Evolutionary conservation across 2,113 vertebrate species (phyloP), one percentile per base, ranked within the genome.

Genomic region (Nannospalax galili): DNA sequence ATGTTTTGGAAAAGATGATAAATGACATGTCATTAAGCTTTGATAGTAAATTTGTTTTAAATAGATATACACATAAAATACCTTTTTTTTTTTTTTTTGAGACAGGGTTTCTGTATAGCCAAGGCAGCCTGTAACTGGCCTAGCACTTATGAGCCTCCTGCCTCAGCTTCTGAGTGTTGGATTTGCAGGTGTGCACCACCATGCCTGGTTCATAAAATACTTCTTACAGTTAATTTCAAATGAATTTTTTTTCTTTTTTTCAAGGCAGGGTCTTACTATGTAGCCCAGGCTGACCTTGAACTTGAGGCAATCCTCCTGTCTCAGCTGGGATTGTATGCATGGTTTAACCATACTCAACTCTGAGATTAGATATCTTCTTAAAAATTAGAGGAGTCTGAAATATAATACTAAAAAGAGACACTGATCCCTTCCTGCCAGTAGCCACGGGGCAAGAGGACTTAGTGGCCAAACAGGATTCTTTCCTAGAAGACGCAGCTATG

Each of bases 31-130:
- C 73, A 62, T 37, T 75, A 90, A 58, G 56, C 30, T 37, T 81
- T 69, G 52, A 72, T 75, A 69, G 89, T 84, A 30, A 35, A 70
- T 75, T 92, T 8, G 11, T 70, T 95, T 79, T 48, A 95, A 89
- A 92, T 73, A 93, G 17, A 79, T 48, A 72, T 11, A 48, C 45
- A 85, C 15, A 95, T 37, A 94, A 79, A 94, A 81, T 85, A 79
- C 28, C 88, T 82, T 26, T 84, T 64, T 45, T 35, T 9, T 30
- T 22, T 28, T 48, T 11, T 45, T 70, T 65, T 65, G 24, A 65
- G 64, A 28, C 20, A 65, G 64, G 64, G 7, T 28, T 52, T 65
- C 26, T 65, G 64, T 28, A 20, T 65, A 28, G 64, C 64, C 48
- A 22, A 62, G 60, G 60, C 16, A 14, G 48, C 48, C 48, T 52